A percentile compares a stretch with the other conserved stretches of the same genome.
phyloP scores from a whole-genome alignment of 2,888 invertebrate species.

The Troglohyphantes excavatus region DNA sequence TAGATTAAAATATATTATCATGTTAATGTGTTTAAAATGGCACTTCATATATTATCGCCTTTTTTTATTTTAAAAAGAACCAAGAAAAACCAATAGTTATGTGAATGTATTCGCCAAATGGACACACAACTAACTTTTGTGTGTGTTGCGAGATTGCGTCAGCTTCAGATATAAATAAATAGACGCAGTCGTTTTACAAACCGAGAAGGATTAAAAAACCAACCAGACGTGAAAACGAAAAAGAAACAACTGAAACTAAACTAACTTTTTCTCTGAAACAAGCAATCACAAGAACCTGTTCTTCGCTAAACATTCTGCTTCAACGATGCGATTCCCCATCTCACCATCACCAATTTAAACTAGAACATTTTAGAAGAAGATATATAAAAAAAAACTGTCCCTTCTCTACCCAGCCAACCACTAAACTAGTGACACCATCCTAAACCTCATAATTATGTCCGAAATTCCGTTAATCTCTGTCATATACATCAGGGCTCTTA shows the following conservation, averaged over 20 bases:
- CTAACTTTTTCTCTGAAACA: too few relatives aligned
- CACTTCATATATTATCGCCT: too few relatives aligned
- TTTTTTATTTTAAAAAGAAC: too few relatives aligned
- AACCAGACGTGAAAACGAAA: not conserved
- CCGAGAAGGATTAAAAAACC: not conserved
- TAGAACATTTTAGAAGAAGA: too few relatives aligned
- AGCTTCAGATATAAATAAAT: not conserved
- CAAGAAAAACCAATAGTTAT: too few relatives aligned
- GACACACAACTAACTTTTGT: too few relatives aligned
- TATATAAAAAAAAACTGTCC: not conserved
- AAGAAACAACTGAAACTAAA: not conserved
- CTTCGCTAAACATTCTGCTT: not conserved
- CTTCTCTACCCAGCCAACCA: not conserved
- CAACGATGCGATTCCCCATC: not conserved
- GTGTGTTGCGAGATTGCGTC: too few relatives aligned
- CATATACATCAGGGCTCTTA: not conserved
- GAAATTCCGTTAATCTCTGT: conserved; percentile 53
- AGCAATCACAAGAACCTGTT: not conserved
- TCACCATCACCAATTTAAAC: not conserved
- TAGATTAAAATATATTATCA: too few relatives aligned
- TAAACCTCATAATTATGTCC: conserved; percentile 45
- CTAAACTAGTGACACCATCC: conserved; percentile 45
- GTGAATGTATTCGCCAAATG: too few relatives aligned
- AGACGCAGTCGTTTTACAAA: not conserved
- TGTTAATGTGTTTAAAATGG: too few relatives aligned